Evolutionary conservation across 2,113 vertebrate genomes (phyloP).

Genomic region (Furnarius figulus): DNA sequence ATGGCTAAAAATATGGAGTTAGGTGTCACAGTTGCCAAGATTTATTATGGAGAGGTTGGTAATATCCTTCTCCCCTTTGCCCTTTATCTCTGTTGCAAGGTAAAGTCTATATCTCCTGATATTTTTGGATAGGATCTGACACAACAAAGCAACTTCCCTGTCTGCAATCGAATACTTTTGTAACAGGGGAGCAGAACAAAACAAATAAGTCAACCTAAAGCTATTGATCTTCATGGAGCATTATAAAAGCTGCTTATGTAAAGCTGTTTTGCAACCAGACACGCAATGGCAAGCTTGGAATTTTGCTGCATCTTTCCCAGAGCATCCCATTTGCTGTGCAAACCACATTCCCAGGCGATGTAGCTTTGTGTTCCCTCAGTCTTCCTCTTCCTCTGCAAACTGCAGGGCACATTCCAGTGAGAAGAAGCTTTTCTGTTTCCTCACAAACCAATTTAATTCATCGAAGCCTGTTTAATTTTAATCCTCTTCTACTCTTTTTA

Average conservation of each 20-base stretch:
- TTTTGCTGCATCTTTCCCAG: not conserved
- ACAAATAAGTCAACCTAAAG: not conserved
- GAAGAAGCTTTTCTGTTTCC: not conserved
- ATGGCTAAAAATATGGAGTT: not conserved
- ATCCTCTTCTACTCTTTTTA: not conserved
- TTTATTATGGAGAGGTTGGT: not conserved
- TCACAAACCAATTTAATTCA: not conserved
- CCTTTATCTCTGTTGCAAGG: not conserved
- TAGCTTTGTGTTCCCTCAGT: not conserved
- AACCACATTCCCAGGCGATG: not conserved
- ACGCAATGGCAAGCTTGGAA: not conserved
- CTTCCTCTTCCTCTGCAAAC: not conserved
- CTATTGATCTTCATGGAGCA: constrained; percentile 30
- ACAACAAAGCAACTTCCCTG: not conserved
- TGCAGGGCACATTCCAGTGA: not conserved
- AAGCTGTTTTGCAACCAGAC: constrained; percentile 13
- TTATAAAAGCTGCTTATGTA: constrained; percentile 44
- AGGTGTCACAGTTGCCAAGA: not conserved
- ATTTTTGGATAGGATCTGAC: not conserved
- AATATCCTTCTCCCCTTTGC: not conserved
- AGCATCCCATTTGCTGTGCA: not conserved
- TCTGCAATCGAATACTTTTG: not conserved
- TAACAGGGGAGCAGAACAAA: not conserved
- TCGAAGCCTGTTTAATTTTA: not conserved
- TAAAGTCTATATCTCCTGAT: not conserved